Conservation (phyloP, 2,113 vertebrate genomes). For the Anolis carolinensis region DNA sequence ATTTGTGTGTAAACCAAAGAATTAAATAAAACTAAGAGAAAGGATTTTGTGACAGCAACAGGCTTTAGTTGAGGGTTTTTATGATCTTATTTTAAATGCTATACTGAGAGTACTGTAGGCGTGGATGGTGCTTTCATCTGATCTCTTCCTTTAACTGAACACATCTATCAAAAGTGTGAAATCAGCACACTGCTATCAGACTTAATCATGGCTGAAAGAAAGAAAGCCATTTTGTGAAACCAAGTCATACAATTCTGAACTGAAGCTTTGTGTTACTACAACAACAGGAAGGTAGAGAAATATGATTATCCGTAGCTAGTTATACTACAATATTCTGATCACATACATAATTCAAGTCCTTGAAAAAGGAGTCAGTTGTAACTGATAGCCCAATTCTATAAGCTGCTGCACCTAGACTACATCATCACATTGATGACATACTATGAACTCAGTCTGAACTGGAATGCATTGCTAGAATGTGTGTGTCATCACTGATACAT, state of each 20-base stretch:
- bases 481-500: neutral
- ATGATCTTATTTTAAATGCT: neutral
- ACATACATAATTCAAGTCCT: neutral
- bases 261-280: conserved; percentile 1
- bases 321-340: neutral
- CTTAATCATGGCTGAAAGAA: conserved; percentile 36
- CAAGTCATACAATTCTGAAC: conserved; percentile 15
- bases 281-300: conserved; percentile 8
- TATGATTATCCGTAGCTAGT: neutral
- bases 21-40: neutral
- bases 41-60: neutral
- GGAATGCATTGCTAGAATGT: too few relatives aligned
- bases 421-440: neutral
- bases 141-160: conserved; percentile 39
- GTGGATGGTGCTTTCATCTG: conserved; percentile 38
- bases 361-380: neutral
- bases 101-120: conserved; percentile 15
- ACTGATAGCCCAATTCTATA: neutral
- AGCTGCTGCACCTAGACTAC: neutral
- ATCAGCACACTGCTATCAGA: conserved; percentile 22
- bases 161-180: conserved; percentile 42
- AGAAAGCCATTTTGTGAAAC: conserved; percentile 41
- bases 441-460: too few relatives aligned
- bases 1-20: neutral
- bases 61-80: neutral